A percentile compares a stretch with the other conserved stretches of the same genome.
Conservation (phyloP, 2,113 vertebrate genomes). For the Rattus norvegicus region GRCr8 NC_086021.1:99869501-99870000, state of each 20-base stretch:
- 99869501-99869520: not conserved
- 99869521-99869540: not conserved
- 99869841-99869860: not conserved
- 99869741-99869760: not conserved
- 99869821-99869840: not conserved
- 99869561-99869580: not conserved
- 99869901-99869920: not conserved
- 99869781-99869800: not conserved
- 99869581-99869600: not conserved
- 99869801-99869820: not conserved
- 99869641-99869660: not conserved
- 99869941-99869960: not conserved
- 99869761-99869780: not conserved
- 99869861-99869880: not conserved
- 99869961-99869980: not conserved
- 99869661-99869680: rapidly evolving
- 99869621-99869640: not conserved
- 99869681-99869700: not conserved
- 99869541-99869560: not conserved
- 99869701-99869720: not conserved
- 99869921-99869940: not conserved
- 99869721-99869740: not conserved
- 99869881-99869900: too few species aligned
- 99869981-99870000: not conserved
- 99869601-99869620: not conserved